Evolutionary conservation across 2,113 vertebrate species (phyloP).

Genomic region (Nipponia nippon): DNA sequence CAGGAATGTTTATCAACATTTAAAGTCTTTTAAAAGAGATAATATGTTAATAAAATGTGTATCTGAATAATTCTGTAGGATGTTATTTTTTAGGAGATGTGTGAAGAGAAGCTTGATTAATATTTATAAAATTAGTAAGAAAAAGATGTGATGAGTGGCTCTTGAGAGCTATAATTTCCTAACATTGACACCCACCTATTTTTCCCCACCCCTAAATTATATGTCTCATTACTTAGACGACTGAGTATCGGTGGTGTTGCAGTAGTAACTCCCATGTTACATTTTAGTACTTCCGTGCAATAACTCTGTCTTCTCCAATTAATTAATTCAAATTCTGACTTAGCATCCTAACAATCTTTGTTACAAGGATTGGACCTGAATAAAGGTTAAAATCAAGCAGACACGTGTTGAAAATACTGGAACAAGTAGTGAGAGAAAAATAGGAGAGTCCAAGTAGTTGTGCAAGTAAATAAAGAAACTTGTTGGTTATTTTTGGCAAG

Average conservation of each 20-base stretch:
- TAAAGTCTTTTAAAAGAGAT: background rate
- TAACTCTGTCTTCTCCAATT: background rate
- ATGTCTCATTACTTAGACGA: background rate
- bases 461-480: constrained; percentile 41
- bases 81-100: background rate
- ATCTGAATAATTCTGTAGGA: background rate
- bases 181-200: background rate
- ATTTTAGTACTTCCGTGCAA: background rate
- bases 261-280: background rate
- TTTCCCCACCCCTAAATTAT: background rate
- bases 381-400: background rate
- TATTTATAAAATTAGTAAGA: constrained; percentile 2
- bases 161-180: background rate
- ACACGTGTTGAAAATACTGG: background rate
- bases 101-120: background rate
- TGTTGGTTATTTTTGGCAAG: constrained; percentile 32
- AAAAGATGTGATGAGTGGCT: background rate
- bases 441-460: background rate
- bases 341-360: background rate
- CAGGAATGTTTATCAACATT: background rate
- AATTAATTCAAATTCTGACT: background rate
- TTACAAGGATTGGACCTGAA: background rate
- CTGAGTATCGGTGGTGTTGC: background rate
- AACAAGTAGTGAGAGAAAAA: constrained; percentile 4
- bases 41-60: background rate